A percentile compares a stretch with the other conserved stretches of the same genome.
Evolutionary conservation across 2,113 vertebrate species (phyloP).

Genomic region (Chionodraco myersi): DNA sequence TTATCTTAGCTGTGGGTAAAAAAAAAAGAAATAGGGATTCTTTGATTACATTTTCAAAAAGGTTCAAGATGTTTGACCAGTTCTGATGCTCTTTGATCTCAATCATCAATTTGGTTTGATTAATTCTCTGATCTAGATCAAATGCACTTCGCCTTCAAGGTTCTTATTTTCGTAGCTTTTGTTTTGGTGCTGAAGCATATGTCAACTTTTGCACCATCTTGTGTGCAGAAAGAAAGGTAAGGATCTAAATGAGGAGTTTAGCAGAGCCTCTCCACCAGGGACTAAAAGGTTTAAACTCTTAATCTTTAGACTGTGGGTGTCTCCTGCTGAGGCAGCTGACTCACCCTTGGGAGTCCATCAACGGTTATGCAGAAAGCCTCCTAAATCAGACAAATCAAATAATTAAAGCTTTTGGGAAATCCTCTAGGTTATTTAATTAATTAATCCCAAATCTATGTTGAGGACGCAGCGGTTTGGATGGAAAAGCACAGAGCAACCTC

Average conservation of each 20-base stretch:
- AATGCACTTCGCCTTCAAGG: constrained; percentile 3
- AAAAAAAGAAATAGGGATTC: neutral
- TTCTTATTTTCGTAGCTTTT: neutral
- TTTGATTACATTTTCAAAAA: constrained; percentile 10
- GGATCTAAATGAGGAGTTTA: constrained; percentile 32
- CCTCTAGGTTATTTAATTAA: constrained; percentile 26
- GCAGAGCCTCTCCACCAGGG: constrained; percentile 21
- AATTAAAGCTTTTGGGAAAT: constrained; percentile 56
- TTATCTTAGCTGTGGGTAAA: neutral
- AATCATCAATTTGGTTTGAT: neutral
- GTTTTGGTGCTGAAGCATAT: neutral
- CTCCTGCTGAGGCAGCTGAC: constrained; percentile 43
- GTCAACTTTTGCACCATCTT: neutral
- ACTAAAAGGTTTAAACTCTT: constrained; percentile 62
- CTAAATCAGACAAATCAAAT: constrained; percentile 66
- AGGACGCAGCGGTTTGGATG: constrained; percentile 23
- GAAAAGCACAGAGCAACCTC: constrained; percentile 8
- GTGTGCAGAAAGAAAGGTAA: neutral
- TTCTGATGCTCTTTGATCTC: constrained; percentile 23
- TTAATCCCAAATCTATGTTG: constrained; percentile 22
- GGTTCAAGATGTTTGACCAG: constrained; percentile 30
- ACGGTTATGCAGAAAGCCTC: constrained; percentile 34
- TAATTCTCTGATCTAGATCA: constrained; percentile 22
- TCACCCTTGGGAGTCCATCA: constrained; percentile 35
- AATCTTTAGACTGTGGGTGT: constrained; percentile 55